These are phyloP conservation scores for Catostylus mosaicus DNA, from an alignment of 30 jellyfish, hydroid and myxozoan genomes.

Conservation along the genomic window DNA sequence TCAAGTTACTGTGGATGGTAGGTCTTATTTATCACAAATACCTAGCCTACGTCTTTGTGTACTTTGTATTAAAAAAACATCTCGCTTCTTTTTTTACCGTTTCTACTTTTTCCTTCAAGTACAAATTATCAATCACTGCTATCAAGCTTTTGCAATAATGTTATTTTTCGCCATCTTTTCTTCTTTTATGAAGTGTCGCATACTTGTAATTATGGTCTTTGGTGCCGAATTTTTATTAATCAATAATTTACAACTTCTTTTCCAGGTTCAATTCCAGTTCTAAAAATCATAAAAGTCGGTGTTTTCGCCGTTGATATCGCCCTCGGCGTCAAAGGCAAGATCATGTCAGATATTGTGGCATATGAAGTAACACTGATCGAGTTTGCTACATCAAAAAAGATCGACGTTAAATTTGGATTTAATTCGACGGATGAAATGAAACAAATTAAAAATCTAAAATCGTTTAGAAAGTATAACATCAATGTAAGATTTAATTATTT, in stretches of 20 bases:
- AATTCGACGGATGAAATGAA: constrained; percentile 10
- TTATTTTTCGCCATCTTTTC: no score
- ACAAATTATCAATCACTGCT: no score
- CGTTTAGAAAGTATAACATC: constrained; percentile 47
- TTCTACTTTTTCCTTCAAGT: no score
- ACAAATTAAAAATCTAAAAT: constrained; percentile 15
- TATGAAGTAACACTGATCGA: constrained; percentile 52
- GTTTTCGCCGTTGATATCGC: constrained; percentile 28
- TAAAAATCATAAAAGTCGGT: constrained; percentile 32
- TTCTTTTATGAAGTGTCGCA: no score
- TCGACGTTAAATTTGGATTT: constrained; percentile 4
- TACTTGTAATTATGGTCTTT: no score
- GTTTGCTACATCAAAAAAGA: constrained; percentile 47
- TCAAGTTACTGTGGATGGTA: constrained; percentile 80
- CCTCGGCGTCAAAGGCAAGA: constrained; percentile 59
- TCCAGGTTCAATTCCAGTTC: constrained; percentile 69
- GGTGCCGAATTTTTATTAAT: no score
- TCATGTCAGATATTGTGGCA: constrained; percentile 45
- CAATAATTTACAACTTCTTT: no score
- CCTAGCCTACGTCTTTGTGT: neutral
- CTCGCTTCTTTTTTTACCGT: no score
- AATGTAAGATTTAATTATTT: constrained; percentile 37
- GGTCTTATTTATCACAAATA: neutral
- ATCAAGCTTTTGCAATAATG: no score
- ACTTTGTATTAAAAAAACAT: neutral